Percentiles rank a stretch among this genome's conserved stretches.
Conservation (phyloP, 1,140 invertebrate genomes). For the Drosophila malerkotliana region DNA sequence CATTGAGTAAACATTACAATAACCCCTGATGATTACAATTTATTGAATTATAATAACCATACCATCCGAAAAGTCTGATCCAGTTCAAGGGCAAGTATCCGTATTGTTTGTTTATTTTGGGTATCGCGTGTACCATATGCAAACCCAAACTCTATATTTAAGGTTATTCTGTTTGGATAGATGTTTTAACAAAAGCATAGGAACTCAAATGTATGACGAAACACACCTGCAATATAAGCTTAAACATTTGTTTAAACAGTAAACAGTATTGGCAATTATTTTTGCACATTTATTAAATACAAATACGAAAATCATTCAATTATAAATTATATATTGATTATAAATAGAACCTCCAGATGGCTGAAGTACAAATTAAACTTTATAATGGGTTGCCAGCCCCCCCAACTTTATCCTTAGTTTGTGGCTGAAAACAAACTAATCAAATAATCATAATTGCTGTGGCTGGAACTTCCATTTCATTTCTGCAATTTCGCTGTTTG, state of each 20-base stretch:
- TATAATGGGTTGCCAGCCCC: not conserved
- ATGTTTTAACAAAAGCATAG: not conserved
- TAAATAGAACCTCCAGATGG: not conserved
- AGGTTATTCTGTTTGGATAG: not conserved
- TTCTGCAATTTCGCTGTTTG: conserved; percentile 18
- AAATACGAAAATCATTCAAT: not conserved
- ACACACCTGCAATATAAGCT: not conserved
- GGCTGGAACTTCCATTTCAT: conserved; percentile 11
- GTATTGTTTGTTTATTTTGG: conserved; percentile 6
- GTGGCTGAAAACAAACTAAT: conserved; percentile 7
- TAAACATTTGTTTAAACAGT: not conserved
- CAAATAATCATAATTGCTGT: conserved; percentile 29
- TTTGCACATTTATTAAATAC: not conserved
- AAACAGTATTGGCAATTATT: not conserved
- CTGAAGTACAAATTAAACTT: not conserved
- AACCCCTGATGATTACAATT: not conserved
- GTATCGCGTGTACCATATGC: conserved; percentile 8
- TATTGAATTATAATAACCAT: not conserved
- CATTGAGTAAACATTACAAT: conserved; percentile 7
- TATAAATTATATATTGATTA: not conserved
- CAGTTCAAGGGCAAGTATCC: conserved; percentile 21
- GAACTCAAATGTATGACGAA: too few relatives aligned
- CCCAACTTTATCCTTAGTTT: conserved; percentile 6
- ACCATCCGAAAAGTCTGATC: conserved; percentile 3
- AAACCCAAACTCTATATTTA: not conserved